Evolutionary conservation across 2,888 invertebrate species (phyloP), one percentile per base, ranked within the genome.

Genomic region (Ferdinandea cuprea): DNA sequence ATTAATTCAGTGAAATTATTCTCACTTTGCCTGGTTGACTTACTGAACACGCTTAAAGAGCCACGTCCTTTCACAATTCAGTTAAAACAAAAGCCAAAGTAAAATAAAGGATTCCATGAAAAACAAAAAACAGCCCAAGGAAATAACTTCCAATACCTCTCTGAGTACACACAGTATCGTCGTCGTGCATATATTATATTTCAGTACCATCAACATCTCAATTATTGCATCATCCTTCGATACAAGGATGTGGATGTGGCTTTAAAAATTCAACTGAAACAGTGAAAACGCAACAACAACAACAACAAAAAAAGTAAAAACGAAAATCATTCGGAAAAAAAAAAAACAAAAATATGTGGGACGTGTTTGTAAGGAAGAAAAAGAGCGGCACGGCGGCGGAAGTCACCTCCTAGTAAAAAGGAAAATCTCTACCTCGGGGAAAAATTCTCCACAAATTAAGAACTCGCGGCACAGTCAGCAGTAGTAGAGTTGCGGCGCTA

Each of bases 391-490:
- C n/a, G n/a, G 6, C 3, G 9, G 17, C 21, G n/a, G 3, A 40
- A 46, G 25, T 37, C 63, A 37, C 35, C 48, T 6, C 6, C 40
- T 48, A n/a, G n/a, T 19, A 17, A 61, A 50, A 52, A 44, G 28
- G 50, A 32, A 68, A 56, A 54, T 56, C 25, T 35, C 32, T 25
- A 32, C 68, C 44, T 40, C 30, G 6, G 42, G 48, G 58, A 59
- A 35, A 65, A 52, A 28, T 56, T 56, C 30, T 6, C n/a, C 40
- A 61, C 7, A 79, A 72, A 79, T 68, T 65, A 73, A 65, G 54
- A 63, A 61, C 54, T 73, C 42, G 48, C 61, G 79, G 79, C 79
- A 42, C n/a, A n/a, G n/a, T n/a, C n/a, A n/a, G n/a, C n/a, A 52
- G 37, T 19, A 25, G 59, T 28, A 11, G 28, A 58, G 30, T 25